These are phyloP conservation scores for Aphelinus atriplicis DNA, from an alignment of 1,140 invertebrate species.

Conservation along the genomic window DNA sequence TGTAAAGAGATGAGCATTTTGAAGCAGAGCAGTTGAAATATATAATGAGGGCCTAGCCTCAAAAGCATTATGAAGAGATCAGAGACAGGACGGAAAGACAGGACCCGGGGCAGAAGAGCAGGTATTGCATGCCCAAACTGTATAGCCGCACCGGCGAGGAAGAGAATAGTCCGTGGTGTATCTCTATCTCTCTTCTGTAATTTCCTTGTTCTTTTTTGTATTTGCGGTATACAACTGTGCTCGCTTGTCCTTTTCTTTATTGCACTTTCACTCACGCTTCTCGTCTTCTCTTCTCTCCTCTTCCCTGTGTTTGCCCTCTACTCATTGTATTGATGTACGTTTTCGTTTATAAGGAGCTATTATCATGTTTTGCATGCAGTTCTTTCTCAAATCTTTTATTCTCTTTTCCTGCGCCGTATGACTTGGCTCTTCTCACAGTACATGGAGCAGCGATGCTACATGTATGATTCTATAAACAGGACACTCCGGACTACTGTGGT, in stretches of 20 bases:
- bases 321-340: slow-evolving; percentile 1
- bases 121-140: slow-evolving; percentile 15
- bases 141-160: background rate
- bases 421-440: too few relatives aligned
- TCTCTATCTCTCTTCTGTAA: background rate
- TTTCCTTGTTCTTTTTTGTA: slow-evolving; percentile 17
- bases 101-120: background rate
- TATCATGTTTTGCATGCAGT: background rate
- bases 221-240: slow-evolving; percentile 1
- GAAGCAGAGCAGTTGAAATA: too few relatives aligned
- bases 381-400: too few relatives aligned
- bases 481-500: too few relatives aligned
- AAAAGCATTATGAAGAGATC: background rate
- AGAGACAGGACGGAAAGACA: background rate
- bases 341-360: slow-evolving; percentile 24
- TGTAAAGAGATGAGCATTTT: too few relatives aligned
- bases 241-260: slow-evolving; percentile 19
- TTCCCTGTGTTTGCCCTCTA: background rate
- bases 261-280: slow-evolving; percentile 22
- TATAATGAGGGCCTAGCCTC: too few relatives aligned
- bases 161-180: slow-evolving; percentile 5
- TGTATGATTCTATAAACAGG: too few relatives aligned
- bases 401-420: too few relatives aligned
- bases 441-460: too few relatives aligned
- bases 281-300: slow-evolving; percentile 4